Base-by-base conservation (phyloP, 2,888 invertebrate genomes). In the Cacoxenus indagator region DNA sequence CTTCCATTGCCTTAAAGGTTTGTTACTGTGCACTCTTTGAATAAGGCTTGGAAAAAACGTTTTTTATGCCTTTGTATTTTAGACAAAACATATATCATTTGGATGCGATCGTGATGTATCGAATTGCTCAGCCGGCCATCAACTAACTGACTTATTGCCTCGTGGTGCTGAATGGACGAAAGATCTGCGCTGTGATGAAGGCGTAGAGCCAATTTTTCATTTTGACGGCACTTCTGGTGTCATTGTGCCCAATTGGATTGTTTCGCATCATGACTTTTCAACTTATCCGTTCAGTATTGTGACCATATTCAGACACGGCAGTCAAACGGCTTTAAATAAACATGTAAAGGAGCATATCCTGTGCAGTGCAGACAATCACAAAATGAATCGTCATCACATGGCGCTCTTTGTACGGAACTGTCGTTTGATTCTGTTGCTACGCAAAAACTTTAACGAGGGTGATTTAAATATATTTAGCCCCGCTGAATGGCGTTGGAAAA, bases 361-460 rank as follows among this genome's bases (percentile, higher is more conserved):
- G 57, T 99, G 99, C 88, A 95, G 96, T 82, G 97, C 98, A 27
- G 99, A 99, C 88, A 97, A 98, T 86, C 97, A 98, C 87, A 97
- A 96, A 90, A 98, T 98, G 97, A 99, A 98, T 90, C 94, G 99
- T 3, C 99, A 99, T 89, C 99, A 99, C 90, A 98, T 98, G 90
- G 96, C 98, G 1, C 89, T 98, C 78, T 99, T 98, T 90, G 94
- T 99, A 1, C 93, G 99, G 77, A 99, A 99, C 90, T 99, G 99
- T 87, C 94, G 98, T 5, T 91, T 99, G 79, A 98, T 99, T 82
- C 91, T 99, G 76, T 90, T 99, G 77, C 90, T 99, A 82, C 90
- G 94, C 4, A 92, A 96, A 27, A 99, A 99, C 89, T 96, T 95
- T 88, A 95, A 95, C 26, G 95, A 96, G 84, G 96, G 96, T 0